Evolutionary conservation across 2,888 invertebrate species (phyloP).

Genomic region (Rhabditoides inermis): DNA sequence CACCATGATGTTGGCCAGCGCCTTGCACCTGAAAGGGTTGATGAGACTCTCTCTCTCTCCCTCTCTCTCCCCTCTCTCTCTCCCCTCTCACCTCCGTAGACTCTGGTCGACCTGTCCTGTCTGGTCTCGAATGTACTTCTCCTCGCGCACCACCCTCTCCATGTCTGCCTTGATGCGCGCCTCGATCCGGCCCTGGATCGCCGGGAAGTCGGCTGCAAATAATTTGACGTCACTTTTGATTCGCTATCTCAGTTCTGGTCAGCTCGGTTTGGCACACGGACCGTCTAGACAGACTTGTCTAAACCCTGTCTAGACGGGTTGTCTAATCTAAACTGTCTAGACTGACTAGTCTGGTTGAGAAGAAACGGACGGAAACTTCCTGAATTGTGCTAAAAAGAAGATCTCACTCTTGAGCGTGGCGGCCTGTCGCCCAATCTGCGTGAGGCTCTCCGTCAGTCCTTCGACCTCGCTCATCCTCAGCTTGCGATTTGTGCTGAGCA

Average conservation of each 20-base stretch:
- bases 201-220: conserved; percentile 68
- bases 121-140: conserved; percentile 84
- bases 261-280: too few relatives aligned
- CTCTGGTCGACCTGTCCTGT: conserved; percentile 57
- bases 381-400: too few relatives aligned
- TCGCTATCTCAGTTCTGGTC: too few relatives aligned
- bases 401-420: conserved; percentile 78
- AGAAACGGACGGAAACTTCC: too few relatives aligned
- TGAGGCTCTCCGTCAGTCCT: conserved; percentile 64
- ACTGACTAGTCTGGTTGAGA: too few relatives aligned
- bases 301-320: too few relatives aligned
- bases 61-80: too few relatives aligned
- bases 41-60: too few relatives aligned
- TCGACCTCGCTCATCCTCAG: conserved; percentile 96
- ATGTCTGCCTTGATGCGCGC: conserved; percentile 78
- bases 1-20: conserved; percentile 88
- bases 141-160: conserved; percentile 82
- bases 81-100: conserved; percentile 22
- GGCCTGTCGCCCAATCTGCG: conserved; percentile 62
- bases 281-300: too few relatives aligned
- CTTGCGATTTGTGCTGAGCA: conserved; percentile 85
- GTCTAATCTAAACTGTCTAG: too few relatives aligned
- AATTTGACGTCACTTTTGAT: not conserved
- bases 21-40: conserved; percentile 73
- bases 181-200: conserved; percentile 80